Conservation (phyloP, 2,888 invertebrate genomes). For the Spatulosminthurus flaviceps region DNA sequence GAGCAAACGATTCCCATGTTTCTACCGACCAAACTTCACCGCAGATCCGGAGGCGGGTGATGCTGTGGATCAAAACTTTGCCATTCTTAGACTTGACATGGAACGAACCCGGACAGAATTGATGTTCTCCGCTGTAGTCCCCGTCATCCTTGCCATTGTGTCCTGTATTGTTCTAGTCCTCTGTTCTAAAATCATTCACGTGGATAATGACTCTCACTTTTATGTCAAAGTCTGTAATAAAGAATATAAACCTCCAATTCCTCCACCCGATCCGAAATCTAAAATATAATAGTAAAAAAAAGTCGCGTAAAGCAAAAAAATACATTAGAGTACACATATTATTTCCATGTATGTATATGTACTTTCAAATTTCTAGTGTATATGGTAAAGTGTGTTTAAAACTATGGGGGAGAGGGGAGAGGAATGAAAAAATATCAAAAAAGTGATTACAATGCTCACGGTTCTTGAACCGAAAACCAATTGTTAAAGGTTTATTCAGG, state of each 20-base stretch:
- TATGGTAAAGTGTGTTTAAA: too few relatives aligned
- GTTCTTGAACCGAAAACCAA: too few relatives aligned
- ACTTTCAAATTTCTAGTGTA: too few relatives aligned
- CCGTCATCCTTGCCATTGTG: conserved; percentile 82
- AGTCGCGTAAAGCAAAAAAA: too few relatives aligned
- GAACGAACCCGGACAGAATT: conserved; percentile 72
- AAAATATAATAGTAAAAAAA: too few relatives aligned
- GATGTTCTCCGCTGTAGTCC: conserved; percentile 80
- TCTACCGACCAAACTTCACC: conserved; percentile 74
- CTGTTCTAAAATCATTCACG: conserved; percentile 85
- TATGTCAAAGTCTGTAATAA: conserved; percentile 78
- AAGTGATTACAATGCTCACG: too few relatives aligned
- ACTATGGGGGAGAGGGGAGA: too few relatives aligned
- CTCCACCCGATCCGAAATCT: neutral
- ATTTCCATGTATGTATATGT: too few relatives aligned
- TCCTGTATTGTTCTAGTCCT: conserved; percentile 84
- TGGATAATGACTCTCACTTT: conserved; percentile 92
- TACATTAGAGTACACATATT: too few relatives aligned
- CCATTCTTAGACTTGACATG: conserved; percentile 81
- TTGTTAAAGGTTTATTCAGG: too few relatives aligned
- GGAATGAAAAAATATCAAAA: too few relatives aligned
- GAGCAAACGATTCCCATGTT: conserved; percentile 87
- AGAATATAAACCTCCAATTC: conserved; percentile 24
- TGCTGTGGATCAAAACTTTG: conserved; percentile 69
- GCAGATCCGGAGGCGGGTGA: conserved; percentile 56